A percentile compares a stretch with the other conserved stretches of the same genome.
Evolutionary conservation across 35 echinoderm and acorn worm species (phyloP).

Genomic region (Stichopus chloronotus): DNA sequence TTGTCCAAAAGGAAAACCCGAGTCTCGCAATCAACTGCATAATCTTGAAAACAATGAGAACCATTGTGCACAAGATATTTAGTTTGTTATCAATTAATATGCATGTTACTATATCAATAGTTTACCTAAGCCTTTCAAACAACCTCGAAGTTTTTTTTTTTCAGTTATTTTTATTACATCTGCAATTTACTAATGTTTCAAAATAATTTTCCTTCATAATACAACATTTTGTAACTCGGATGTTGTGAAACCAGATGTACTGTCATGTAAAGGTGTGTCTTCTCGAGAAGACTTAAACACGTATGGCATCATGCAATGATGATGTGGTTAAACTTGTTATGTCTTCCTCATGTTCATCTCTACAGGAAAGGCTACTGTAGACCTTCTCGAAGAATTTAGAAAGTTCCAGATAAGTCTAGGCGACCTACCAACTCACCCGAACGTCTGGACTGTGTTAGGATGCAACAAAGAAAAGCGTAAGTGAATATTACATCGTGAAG

Average conservation of each 20-base stretch:
- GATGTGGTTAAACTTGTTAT: too few relatives aligned
- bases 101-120: too few relatives aligned
- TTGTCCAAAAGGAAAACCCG: too few relatives aligned
- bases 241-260: not conserved
- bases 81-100: too few relatives aligned
- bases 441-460: slow-evolving; percentile 35
- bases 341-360: not conserved
- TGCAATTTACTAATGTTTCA: too few relatives aligned
- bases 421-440: slow-evolving; percentile 19
- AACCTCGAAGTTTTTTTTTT: not conserved
- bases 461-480: slow-evolving; percentile 21
- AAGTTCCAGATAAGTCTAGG: slow-evolving; percentile 20
- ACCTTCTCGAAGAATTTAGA: slow-evolving; percentile 51
- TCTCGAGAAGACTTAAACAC: not conserved
- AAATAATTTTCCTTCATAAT: not conserved
- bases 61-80: too few relatives aligned
- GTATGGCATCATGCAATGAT: too few relatives aligned
- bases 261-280: not conserved
- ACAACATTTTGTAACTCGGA: too few relatives aligned
- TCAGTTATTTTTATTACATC: not conserved
- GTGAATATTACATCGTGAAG: not conserved
- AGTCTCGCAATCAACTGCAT: too few relatives aligned
- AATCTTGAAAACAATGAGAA: too few relatives aligned
- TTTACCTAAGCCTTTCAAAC: too few relatives aligned
- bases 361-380: slow-evolving; percentile 37